A percentile compares a stretch with the other conserved stretches of the same genome.
Conservation (phyloP, 2,113 vertebrate genomes). For the Willisornis vidua region DNA sequence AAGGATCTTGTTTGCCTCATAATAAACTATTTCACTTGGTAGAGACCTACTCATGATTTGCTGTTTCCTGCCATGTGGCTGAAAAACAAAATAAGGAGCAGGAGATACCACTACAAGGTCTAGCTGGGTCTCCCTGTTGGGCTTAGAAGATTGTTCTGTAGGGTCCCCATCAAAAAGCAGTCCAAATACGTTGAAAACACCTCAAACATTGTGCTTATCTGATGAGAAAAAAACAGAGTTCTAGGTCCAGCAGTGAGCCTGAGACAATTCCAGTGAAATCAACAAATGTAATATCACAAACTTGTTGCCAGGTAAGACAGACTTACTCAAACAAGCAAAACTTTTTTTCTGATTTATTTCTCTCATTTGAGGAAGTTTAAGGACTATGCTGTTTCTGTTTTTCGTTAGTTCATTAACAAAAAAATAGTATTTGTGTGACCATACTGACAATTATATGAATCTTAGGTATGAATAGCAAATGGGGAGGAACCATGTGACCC, state of each 20-base stretch:
- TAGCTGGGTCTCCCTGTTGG: neutral
- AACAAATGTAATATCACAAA: neutral
- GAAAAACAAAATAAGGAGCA: neutral
- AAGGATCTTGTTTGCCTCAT: neutral
- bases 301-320: neutral
- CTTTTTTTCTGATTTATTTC: neutral
- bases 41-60: neutral
- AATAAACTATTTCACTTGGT: neutral
- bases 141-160: neutral
- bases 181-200: neutral
- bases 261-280: neutral
- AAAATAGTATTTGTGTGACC: neutral
- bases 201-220: neutral
- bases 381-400: neutral
- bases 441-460: neutral
- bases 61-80: neutral
- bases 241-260: neutral
- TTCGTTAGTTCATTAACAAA: neutral
- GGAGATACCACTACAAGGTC: neutral
- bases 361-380: neutral
- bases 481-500: neutral
- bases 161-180: neutral
- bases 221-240: neutral
- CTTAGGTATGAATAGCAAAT: neutral
- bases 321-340: neutral